phyloP scores from a whole-genome alignment of 2,797 vertebrate genomes.

The Mycteria americana region DNA sequence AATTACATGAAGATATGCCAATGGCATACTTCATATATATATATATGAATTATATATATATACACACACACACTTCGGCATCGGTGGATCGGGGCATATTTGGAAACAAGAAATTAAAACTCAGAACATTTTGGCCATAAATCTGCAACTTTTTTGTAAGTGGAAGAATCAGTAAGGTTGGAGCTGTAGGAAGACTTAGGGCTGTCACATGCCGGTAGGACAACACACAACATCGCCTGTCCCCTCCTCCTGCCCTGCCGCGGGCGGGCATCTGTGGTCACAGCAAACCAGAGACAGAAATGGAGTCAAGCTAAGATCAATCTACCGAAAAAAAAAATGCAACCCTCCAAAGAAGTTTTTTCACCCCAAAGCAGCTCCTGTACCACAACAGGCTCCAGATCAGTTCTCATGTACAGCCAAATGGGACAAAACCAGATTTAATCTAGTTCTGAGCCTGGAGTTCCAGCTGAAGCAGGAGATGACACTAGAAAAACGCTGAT shows the following conservation, averaged over 20 bases:
- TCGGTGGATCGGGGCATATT: not conserved
- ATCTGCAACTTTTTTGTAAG: not conserved
- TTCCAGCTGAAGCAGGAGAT: not conserved
- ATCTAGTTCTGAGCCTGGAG: not conserved
- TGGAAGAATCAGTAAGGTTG: not conserved
- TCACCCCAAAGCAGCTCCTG: not conserved
- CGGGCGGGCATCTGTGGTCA: rapidly evolving
- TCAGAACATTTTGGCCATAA: not conserved
- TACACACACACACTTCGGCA: not conserved
- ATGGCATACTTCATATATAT: too few species aligned
- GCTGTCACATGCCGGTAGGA: not conserved
- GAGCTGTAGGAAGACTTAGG: not conserved
- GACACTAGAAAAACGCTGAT: not conserved
- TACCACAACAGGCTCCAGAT: not conserved
- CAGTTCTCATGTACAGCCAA: not conserved
- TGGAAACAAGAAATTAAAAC: not conserved
- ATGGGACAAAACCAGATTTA: not conserved
- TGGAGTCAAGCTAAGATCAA: not conserved
- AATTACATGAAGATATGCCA: not conserved
- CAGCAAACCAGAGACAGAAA: not conserved
- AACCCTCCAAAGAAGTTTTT: not conserved
- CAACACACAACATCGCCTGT: not conserved
- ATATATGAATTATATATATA: too few species aligned
- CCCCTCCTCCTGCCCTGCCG: not conserved
- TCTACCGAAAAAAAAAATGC: not conserved